A percentile compares a stretch with the other conserved stretches of the same genome.
phyloP scores from a whole-genome alignment of 1,140 invertebrate species.

The Drosophila kikkawai region DNA sequence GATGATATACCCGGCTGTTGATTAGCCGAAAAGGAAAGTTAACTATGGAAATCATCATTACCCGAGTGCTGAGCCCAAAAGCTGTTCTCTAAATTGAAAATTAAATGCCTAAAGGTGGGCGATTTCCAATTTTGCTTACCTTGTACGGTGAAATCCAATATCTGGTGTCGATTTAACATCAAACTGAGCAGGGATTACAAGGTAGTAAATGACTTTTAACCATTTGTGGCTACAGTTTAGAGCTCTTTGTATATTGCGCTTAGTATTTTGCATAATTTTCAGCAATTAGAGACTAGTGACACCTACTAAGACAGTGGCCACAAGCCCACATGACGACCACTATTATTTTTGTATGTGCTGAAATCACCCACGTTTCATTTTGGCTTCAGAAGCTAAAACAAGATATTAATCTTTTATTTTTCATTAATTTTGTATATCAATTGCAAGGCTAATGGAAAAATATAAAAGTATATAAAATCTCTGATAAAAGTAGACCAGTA shows the following conservation, averaged over 20 bases:
- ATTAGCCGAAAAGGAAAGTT: constrained; percentile 62
- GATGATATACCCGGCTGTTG: constrained; percentile 20
- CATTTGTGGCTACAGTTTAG: constrained; percentile 20
- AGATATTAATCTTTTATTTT: too few relatives aligned
- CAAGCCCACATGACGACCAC: constrained; percentile 3
- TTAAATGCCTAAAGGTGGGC: constrained; percentile 46
- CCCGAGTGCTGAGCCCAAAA: constrained; percentile 1
- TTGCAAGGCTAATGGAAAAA: not conserved
- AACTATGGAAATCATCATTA: constrained; percentile 55
- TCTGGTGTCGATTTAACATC: not conserved
- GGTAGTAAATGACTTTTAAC: constrained; percentile 26
- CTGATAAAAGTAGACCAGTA: not conserved
- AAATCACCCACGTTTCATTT: constrained; percentile 6
- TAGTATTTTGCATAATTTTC: constrained; percentile 12
- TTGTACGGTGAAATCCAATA: constrained; percentile 45
- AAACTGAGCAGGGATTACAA: constrained; percentile 21
- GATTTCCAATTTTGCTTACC: constrained; percentile 51
- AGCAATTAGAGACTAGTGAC: constrained; percentile 25
- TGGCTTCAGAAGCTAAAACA: not conserved
- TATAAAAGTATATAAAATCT: not conserved
- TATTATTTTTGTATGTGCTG: not conserved
- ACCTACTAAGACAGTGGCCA: constrained; percentile 19
- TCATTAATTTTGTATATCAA: too few relatives aligned
- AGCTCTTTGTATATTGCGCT: constrained; percentile 6
- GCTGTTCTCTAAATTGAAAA: constrained; percentile 52